Conservation (phyloP, 1,140 invertebrate genomes). For the Sesamia nonagrioides region DNA sequence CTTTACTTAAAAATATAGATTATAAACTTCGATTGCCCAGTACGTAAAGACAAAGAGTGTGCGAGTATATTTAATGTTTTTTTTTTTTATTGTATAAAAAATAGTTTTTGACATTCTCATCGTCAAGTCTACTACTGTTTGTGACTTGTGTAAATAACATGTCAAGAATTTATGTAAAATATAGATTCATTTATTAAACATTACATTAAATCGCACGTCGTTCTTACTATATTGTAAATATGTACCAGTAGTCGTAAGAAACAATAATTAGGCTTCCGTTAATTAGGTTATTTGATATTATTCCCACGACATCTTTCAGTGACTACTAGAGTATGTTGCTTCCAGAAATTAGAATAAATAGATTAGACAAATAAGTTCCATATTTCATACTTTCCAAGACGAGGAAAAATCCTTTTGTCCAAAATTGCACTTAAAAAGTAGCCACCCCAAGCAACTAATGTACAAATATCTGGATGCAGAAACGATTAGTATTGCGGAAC, state of each 20-base stretch:
- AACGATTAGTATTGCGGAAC: slow-evolving; percentile 43
- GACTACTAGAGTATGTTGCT: too few species aligned
- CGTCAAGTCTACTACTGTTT: too few species aligned
- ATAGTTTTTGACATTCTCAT: too few species aligned
- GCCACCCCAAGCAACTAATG: slow-evolving; percentile 40
- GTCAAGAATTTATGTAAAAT: too few species aligned
- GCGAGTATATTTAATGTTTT: too few species aligned
- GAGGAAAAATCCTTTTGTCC: slow-evolving; percentile 25
- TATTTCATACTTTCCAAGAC: not conserved
- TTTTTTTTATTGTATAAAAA: too few species aligned
- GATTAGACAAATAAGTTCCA: not conserved
- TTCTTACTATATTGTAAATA: not conserved
- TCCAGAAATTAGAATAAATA: not conserved
- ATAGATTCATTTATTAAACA: too few species aligned
- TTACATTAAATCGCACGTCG: too few species aligned
- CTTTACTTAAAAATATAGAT: too few species aligned
- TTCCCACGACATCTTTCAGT: not conserved
- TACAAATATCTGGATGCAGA: slow-evolving; percentile 50
- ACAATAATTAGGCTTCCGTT: not conserved
- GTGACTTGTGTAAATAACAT: too few species aligned
- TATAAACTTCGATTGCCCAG: too few species aligned
- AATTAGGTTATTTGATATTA: not conserved
- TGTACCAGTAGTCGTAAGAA: not conserved
- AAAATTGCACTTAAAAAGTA: slow-evolving; percentile 8
- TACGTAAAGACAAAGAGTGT: too few species aligned